Percentiles rank a stretch among this genome's conserved stretches.
Evolutionary conservation across 30 jellyfish, hydroid and myxozoan species (phyloP).

Genomic region (Hydractinia echinata): DNA sequence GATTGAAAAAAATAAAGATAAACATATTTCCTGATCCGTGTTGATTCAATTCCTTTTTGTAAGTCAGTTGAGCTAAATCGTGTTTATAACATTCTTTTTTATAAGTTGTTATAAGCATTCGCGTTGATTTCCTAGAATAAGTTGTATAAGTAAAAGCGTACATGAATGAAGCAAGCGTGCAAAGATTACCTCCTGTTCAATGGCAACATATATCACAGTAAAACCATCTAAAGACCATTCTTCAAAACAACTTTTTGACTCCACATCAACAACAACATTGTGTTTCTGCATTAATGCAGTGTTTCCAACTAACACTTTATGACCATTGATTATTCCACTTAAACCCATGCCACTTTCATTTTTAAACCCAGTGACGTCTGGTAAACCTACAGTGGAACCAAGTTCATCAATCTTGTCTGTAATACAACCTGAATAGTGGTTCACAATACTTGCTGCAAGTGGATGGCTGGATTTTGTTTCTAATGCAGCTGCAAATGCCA

Average conservation of each 20-base stretch:
- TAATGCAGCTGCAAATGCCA: constrained; percentile 68
- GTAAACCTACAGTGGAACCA: constrained; percentile 76
- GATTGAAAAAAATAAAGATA: no score
- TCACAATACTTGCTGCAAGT: constrained; percentile 79
- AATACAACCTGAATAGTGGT: constrained; percentile 80
- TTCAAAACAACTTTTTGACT: constrained; percentile 16
- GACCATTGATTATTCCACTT: constrained; percentile 41
- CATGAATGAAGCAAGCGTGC: not conserved
- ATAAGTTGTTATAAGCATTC: no score
- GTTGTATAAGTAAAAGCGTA: no score
- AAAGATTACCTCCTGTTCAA: constrained; percentile 51
- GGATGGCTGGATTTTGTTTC: constrained; percentile 95
- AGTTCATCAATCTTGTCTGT: constrained; percentile 57
- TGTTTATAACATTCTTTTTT: no score
- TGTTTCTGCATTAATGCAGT: constrained; percentile 42
- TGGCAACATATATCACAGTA: constrained; percentile 70
- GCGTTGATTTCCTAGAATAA: no score
- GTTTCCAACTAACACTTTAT: constrained; percentile 67
- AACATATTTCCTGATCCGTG: no score
- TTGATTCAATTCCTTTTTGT: no score
- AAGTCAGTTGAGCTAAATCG: no score
- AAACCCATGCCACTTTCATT: constrained; percentile 68
- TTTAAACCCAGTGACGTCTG: constrained; percentile 70
- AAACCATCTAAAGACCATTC: constrained; percentile 61
- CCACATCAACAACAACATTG: constrained; percentile 16